Evolutionary conservation across 2,797 vertebrate genomes (phyloP).

Genomic region (Semaprochilodus insignis): DNA sequence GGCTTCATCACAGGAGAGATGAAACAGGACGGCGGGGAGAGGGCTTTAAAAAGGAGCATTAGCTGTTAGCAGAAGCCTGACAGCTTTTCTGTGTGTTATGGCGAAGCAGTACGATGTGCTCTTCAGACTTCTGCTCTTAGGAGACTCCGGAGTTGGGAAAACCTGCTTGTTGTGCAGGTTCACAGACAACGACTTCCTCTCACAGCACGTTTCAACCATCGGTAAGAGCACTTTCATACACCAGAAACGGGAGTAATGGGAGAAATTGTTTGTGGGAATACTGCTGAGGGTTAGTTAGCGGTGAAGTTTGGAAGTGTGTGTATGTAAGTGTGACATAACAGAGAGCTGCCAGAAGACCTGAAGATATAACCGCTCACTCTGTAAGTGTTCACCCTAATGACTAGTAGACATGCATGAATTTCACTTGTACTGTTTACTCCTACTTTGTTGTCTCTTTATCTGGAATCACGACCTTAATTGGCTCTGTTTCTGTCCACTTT

Average conservation of each 20-base stretch:
- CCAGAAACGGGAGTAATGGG: fast-evolving
- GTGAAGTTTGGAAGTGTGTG: not conserved
- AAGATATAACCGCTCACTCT: not conserved
- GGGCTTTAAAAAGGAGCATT: not conserved
- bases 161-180: conserved; percentile 92
- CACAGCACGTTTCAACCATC: conserved; percentile 93
- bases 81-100: conserved; percentile 70
- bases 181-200: conserved; percentile 91
- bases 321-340: not conserved
- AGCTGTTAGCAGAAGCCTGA: not conserved
- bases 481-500: too few species aligned
- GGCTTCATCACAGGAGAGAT: not conserved
- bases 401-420: not conserved
- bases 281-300: not conserved
- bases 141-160: conserved; percentile 95
- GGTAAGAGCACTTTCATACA: conserved; percentile 77
- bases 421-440: not conserved
- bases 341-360: not conserved
- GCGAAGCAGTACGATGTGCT: conserved; percentile 95
- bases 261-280: not conserved
- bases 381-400: not conserved
- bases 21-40: not conserved
- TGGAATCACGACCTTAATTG: not conserved
- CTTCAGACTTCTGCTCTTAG: conserved; percentile 88
- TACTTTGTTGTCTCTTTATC: not conserved